phyloP scores from a whole-genome alignment of 2,888 invertebrate genomes.

The Euplexia lucipara region DNA sequence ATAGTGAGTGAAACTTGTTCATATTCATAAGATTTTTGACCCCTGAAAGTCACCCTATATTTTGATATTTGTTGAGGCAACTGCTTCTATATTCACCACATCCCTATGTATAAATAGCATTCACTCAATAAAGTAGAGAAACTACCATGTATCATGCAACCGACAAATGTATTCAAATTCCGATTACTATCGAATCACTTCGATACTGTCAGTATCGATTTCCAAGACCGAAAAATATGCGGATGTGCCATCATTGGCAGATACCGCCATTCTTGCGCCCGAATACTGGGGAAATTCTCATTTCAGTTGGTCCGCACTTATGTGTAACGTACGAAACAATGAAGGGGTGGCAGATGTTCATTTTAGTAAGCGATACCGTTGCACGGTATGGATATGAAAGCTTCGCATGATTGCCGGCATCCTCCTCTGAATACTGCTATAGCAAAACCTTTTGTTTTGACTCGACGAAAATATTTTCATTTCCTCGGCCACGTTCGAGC shows the following conservation, averaged over 20 bases:
- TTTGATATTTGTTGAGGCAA: not conserved
- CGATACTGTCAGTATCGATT: slow-evolving; percentile 49
- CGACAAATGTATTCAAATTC: slow-evolving; percentile 31
- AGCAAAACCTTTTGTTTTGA: slow-evolving; percentile 76
- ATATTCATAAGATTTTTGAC: too few species aligned
- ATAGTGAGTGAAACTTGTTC: slow-evolving; percentile 11
- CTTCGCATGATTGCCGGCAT: slow-evolving; percentile 78
- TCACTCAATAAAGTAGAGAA: slow-evolving; percentile 1
- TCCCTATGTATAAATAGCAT: not conserved
- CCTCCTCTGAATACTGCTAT: slow-evolving; percentile 68
- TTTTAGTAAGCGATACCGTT: slow-evolving; percentile 80
- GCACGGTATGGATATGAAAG: slow-evolving; percentile 67
- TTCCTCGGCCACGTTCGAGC: slow-evolving; percentile 73
- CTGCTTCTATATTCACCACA: not conserved
- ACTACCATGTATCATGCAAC: slow-evolving; percentile 14
- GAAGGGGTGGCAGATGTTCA: slow-evolving; percentile 79
- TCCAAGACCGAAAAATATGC: slow-evolving; percentile 32
- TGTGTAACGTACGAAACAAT: slow-evolving; percentile 76
- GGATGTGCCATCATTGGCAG: slow-evolving; percentile 43
- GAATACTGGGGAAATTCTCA: slow-evolving; percentile 69
- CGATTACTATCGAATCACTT: slow-evolving; percentile 43
- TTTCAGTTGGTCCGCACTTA: slow-evolving; percentile 71
- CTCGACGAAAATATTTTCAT: slow-evolving; percentile 79
- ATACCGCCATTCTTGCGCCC: slow-evolving; percentile 45
- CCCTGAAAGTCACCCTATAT: not conserved